phyloP scores from a whole-genome alignment of 2,888 invertebrate species.

The Cancer borealis region DNA sequence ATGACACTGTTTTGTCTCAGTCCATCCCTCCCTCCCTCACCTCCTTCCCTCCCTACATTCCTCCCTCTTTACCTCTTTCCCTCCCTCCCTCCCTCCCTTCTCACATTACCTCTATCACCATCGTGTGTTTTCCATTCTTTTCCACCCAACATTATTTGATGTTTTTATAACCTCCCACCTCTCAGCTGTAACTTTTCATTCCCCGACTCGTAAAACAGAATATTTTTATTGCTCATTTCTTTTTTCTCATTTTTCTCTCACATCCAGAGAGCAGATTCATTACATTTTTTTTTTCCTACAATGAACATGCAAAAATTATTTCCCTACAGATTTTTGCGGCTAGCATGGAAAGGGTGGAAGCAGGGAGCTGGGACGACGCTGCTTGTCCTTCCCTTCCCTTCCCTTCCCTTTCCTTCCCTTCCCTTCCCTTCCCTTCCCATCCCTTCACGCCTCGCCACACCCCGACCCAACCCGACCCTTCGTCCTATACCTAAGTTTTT shows the following conservation, averaged over 20 bases:
- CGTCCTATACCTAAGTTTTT: not conserved
- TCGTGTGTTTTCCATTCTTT: not conserved
- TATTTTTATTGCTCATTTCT: not conserved
- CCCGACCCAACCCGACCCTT: not conserved
- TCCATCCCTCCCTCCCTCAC: not conserved
- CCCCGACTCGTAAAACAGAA: no score
- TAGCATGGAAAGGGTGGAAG: no score
- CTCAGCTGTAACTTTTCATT: not conserved
- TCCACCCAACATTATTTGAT: not conserved
- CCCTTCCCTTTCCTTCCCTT: not conserved
- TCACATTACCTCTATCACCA: not conserved
- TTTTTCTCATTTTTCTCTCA: not conserved
- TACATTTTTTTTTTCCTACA: no score
- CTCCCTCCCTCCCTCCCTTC: not conserved
- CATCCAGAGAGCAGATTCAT: no score
- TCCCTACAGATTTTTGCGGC: no score
- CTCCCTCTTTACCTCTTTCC: not conserved
- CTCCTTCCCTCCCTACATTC: not conserved
- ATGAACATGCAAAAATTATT: no score
- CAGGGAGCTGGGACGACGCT: no score
- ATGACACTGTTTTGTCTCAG: not conserved
- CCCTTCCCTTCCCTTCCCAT: not conserved
- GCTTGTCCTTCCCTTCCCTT: not conserved
- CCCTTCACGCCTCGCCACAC: not conserved
- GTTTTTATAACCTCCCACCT: not conserved